Conservation (phyloP, 2,113 vertebrate genomes). For the Cololabis saira region DNA sequence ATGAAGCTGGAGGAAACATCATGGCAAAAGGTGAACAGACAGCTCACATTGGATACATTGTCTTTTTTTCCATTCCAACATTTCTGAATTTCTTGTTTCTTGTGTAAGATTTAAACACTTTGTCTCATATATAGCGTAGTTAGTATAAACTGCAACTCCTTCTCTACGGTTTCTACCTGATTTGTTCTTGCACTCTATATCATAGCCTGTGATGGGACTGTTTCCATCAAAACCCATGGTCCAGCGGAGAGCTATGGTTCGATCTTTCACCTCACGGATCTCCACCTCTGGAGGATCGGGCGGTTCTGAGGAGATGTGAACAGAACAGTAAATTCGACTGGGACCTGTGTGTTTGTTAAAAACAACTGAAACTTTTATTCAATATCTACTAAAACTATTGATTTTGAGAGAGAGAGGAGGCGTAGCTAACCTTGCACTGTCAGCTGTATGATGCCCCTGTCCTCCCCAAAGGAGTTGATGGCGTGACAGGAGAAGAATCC, state of each 20-base stretch:
- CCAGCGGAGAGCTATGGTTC: conserved; percentile 97
- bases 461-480: conserved; percentile 98
- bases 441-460: conserved; percentile 97
- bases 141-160: no score
- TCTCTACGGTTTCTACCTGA: conserved; percentile 81
- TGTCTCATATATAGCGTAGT: no score
- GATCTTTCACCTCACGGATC: conserved; percentile 94
- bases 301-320: conserved; percentile 82
- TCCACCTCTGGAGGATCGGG: conserved; percentile 96
- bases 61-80: background rate
- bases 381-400: background rate
- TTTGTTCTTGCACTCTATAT: conserved; percentile 99
- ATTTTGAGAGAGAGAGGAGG: background rate
- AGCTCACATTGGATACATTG: background rate
- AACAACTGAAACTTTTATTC: conserved; percentile 2
- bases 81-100: no score
- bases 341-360: conserved; percentile 13
- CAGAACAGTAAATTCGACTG: conserved; percentile 9
- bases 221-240: conserved; percentile 99
- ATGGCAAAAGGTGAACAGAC: background rate
- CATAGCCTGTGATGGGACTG: conserved; percentile 97
- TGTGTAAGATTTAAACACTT: no score
- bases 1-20: conserved; percentile 86
- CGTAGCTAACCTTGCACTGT: conserved; percentile 94
- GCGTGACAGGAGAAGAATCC: conserved; percentile 99